Percentiles rank a stretch among this genome's conserved stretches.
Evolutionary conservation across 1,140 invertebrate species (phyloP).

Genomic region (Bombus consobrinus): DNA sequence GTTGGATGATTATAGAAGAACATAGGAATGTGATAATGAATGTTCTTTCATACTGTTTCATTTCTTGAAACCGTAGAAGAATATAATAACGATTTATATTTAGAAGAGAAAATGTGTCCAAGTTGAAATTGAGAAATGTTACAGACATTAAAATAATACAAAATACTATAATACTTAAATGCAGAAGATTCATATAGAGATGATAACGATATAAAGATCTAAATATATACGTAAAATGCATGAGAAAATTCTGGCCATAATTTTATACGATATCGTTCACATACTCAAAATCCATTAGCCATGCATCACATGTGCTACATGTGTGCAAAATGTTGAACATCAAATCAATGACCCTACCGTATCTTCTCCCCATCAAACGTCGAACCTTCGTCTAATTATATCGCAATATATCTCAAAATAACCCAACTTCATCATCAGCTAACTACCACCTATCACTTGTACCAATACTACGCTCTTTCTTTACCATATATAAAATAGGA

Average conservation of each 20-base stretch:
- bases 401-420: slow-evolving; percentile 2
- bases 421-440: background rate
- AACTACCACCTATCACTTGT: background rate
- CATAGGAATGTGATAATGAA: background rate
- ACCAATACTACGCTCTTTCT: background rate
- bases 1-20: background rate
- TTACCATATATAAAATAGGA: background rate
- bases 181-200: no score
- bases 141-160: background rate
- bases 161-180: background rate
- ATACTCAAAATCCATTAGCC: background rate
- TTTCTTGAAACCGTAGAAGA: background rate
- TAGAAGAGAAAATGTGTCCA: background rate
- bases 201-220: background rate
- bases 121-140: background rate
- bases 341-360: background rate
- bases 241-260: background rate
- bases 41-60: background rate
- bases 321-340: slow-evolving; percentile 1
- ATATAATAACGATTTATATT: background rate
- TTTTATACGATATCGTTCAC: background rate
- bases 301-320: slow-evolving; percentile 1
- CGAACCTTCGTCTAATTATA: slow-evolving; percentile 28
- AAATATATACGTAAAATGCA: background rate
- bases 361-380: slow-evolving; percentile 7